Percentiles rank a stretch among this genome's conserved stretches.
Conservation (phyloP, 2,888 invertebrate genomes). For the Myathropa florea region DNA sequence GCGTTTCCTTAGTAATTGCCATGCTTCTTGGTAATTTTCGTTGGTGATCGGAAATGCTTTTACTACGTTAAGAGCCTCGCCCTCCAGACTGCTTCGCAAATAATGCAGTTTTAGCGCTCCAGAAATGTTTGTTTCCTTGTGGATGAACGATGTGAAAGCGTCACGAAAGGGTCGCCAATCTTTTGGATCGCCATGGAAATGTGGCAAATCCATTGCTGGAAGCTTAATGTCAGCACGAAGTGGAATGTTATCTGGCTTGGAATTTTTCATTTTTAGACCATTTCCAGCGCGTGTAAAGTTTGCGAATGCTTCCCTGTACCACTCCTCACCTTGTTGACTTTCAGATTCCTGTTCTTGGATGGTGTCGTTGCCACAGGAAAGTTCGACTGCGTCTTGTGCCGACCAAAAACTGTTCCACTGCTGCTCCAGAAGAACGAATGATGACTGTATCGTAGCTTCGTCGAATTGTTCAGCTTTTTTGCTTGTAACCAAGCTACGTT, state of each 20-base stretch:
- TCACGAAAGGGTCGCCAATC: conserved; percentile 40
- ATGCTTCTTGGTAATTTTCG: conserved; percentile 1
- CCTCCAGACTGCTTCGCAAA: conserved; percentile 24
- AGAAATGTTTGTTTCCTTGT: conserved; percentile 3
- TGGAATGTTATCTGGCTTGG: neutral
- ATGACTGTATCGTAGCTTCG: neutral
- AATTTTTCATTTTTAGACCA: no score
- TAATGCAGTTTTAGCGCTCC: conserved; percentile 42
- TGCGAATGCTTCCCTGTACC: conserved; percentile 18
- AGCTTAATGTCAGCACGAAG: conserved; percentile 5
- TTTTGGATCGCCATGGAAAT: conserved; percentile 22
- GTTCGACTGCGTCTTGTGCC: conserved; percentile 20
- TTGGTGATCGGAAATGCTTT: conserved; percentile 23
- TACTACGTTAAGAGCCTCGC: conserved; percentile 25
- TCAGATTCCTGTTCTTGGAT: neutral
- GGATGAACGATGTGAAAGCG: conserved; percentile 28
- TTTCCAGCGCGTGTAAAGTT: neutral
- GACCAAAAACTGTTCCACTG: conserved; percentile 2
- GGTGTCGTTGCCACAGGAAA: no score
- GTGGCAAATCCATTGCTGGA: conserved; percentile 15
- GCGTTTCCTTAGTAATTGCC: neutral
- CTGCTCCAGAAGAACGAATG: neutral
- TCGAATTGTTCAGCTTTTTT: no score
- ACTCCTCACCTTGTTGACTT: conserved; percentile 34
- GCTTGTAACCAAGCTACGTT: no score